Conservation (phyloP, 2,113 vertebrate species). For the Urocynchramus pylzowi region DNA sequence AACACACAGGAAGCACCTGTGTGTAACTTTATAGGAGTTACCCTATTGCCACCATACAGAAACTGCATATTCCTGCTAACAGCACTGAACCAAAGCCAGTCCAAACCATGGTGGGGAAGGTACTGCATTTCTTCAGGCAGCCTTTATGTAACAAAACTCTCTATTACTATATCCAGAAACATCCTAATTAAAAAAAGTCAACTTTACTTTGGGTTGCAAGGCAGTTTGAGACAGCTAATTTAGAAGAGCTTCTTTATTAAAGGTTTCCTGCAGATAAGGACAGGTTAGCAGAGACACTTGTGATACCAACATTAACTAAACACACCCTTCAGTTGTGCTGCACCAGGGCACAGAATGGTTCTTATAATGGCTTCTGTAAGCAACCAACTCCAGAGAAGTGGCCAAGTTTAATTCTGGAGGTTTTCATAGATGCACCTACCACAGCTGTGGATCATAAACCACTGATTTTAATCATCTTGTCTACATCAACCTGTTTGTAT, state of each 20-base stretch:
- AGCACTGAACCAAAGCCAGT: not conserved
- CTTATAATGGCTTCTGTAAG: not conserved
- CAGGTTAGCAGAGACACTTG: not conserved
- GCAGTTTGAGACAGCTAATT: not conserved
- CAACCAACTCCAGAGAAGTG: not conserved
- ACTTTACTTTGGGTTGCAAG: not conserved
- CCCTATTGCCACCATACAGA: not conserved
- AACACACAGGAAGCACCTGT: not conserved
- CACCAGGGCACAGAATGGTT: not conserved
- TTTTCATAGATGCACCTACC: not conserved
- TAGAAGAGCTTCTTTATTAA: not conserved
- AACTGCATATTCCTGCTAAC: not conserved
- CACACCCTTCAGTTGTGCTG: not conserved
- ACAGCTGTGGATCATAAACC: not conserved
- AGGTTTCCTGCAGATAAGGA: not conserved
- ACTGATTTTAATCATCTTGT: not conserved
- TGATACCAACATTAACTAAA: not conserved
- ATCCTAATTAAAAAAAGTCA: not conserved
- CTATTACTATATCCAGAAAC: not conserved
- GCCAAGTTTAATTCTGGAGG: not conserved
- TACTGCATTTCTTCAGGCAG: not conserved
- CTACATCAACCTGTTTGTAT: not conserved
- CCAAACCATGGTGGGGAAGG: not conserved
- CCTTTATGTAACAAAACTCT: not conserved
- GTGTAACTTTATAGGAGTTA: not conserved